phyloP scores from a whole-genome alignment of 2,888 invertebrate genomes.

The Himalopsyche kuldschensis region DNA sequence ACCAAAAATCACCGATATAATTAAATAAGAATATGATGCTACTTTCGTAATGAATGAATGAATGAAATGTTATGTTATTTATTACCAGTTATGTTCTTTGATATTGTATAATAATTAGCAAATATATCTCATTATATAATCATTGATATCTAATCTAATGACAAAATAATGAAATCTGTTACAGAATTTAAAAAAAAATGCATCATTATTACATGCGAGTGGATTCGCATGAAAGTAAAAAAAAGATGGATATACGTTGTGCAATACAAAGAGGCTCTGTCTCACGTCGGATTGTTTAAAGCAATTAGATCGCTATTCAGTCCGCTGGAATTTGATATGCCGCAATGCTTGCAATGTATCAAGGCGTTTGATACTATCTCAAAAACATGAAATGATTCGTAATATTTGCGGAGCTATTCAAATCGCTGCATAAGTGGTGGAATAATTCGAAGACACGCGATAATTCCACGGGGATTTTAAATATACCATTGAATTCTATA shows the following conservation, averaged over 20 bases:
- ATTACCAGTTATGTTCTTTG: background rate
- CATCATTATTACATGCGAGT: background rate
- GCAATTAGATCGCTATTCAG: constrained; percentile 27
- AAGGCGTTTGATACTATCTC: constrained; percentile 15
- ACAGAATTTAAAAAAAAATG: background rate
- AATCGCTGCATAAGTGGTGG: background rate
- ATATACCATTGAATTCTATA: background rate
- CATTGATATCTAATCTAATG: background rate
- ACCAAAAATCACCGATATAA: too few relatives aligned
- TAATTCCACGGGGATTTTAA: background rate
- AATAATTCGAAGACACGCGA: background rate
- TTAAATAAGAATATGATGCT: too few relatives aligned
- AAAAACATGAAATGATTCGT: background rate
- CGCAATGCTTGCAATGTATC: constrained; percentile 20
- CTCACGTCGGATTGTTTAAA: constrained; percentile 8
- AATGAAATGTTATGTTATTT: too few relatives aligned
- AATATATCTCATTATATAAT: background rate
- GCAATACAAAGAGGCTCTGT: background rate
- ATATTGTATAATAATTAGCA: background rate
- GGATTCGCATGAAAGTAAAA: background rate
- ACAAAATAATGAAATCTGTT: background rate
- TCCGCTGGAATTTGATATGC: constrained; percentile 20
- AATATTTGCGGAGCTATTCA: background rate
- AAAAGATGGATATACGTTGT: background rate
- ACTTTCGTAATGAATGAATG: too few relatives aligned